These are phyloP conservation scores for Ara ararauna DNA, from an alignment of 2,797 vertebrate genomes.

Conservation along the genomic window DNA sequence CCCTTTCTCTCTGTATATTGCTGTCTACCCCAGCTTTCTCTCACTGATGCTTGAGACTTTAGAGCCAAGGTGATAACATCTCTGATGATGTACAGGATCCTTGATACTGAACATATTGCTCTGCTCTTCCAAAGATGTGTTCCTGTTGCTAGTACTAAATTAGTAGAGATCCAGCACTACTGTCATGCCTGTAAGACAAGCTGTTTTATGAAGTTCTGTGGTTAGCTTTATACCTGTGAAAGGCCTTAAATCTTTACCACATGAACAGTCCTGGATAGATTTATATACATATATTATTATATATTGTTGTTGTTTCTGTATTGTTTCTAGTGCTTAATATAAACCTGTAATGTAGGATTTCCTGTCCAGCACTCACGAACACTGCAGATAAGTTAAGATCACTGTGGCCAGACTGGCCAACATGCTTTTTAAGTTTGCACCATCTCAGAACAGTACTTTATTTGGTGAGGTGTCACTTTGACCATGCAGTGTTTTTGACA, in stretches of 20 bases:
- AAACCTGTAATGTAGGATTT: fast-evolving
- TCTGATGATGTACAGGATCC: not conserved
- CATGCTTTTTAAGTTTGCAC: no score
- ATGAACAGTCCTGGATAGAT: not conserved
- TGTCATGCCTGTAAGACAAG: not conserved
- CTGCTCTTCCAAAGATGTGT: not conserved
- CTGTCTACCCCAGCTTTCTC: not conserved
- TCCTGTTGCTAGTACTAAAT: not conserved
- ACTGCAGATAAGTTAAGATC: not conserved
- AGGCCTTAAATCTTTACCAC: not conserved
- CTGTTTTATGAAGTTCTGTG: not conserved
- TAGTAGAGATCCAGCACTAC: not conserved
- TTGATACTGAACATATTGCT: not conserved
- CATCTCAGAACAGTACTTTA: not conserved
- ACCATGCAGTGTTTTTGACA: not conserved
- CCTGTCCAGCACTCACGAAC: not conserved
- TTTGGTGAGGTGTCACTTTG: not conserved
- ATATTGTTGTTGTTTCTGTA: not conserved
- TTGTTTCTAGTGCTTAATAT: not conserved
- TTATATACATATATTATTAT: not conserved
- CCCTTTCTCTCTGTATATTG: not conserved
- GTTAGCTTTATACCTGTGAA: not conserved
- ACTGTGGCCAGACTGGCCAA: not conserved
- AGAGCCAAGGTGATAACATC: not conserved
- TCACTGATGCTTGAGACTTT: not conserved